Base-by-base conservation (phyloP, 2,888 invertebrate genomes). In the Microctonus hyperodae region DNA sequence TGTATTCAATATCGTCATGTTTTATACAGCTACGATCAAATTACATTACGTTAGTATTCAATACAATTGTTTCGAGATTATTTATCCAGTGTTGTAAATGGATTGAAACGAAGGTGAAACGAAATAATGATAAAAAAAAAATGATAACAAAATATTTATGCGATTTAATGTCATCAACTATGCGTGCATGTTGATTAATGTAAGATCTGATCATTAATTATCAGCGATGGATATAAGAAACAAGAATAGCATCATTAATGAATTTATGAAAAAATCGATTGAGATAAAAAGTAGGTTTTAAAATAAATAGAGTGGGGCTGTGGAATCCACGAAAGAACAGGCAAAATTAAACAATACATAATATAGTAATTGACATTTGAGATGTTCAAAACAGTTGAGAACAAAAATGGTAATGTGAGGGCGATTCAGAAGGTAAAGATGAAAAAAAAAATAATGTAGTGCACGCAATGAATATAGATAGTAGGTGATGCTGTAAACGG, bases 1-100 rank as follows among this genome's bases (percentile, higher is more conserved):
- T 72, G 74, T 73, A 71, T 73, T 74, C 70, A 73, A 76, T 72
- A 72, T 75, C 73, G 71, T 78, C 77, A 76, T 76, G 75, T 81
- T 79, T 67, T 40, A 67, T 74, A 72, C 79, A 78, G 71, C 64
- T 72, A 62, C 69, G 65, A 68, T 70, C 68, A 60, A 64, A 70
- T 77, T 71, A 76, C 75, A 75, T 76, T 74, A 74, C 76, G 77
- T 78, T 75, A 37, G 16, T 75, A 77, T 75, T 76, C 74, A 72
- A 74, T 78, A 79, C 75, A 78, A 70, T 79, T 76, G 77, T 74
- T 75, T 73, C 73, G 71, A 69, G 68, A 74, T 76, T 58, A 62
- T 62, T 67, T 51, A 22, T 33, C 28, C 53, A 40, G 31, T 35
- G 59, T 28, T 25, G 13, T 13, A 37, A 13, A 28, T 35, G 28